Evolutionary conservation across 2,797 vertebrate species (phyloP).

Genomic region (Ctenochaetus hawaiiensis): DNA sequence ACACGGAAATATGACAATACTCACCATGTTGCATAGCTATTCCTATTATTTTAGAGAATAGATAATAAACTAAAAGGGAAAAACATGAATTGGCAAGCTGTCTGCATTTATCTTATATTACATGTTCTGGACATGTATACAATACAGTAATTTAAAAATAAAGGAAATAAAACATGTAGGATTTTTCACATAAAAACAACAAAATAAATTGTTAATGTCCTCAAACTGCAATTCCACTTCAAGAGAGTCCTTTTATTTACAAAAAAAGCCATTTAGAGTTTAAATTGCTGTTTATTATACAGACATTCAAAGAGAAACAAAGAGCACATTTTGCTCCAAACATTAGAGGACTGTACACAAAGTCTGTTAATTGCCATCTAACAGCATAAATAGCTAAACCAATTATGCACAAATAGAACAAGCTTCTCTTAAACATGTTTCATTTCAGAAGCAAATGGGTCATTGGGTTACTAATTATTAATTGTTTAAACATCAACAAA

Average conservation of each 20-base stretch:
- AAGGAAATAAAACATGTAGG: slow-evolving; percentile 4
- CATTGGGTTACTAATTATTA: slow-evolving; percentile 84
- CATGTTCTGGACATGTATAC: background rate
- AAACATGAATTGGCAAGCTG: background rate
- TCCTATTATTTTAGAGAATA: background rate
- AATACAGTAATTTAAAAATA: slow-evolving; percentile 9
- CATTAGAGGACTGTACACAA: slow-evolving; percentile 64
- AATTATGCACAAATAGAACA: slow-evolving; percentile 80
- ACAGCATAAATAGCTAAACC: slow-evolving; percentile 80
- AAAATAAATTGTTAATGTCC: slow-evolving; percentile 31
- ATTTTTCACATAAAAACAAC: slow-evolving; percentile 24
- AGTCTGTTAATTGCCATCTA: slow-evolving; percentile 79
- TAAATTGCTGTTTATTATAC: slow-evolving; percentile 65
- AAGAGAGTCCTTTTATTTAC: slow-evolving; percentile 32
- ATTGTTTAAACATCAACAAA: slow-evolving; percentile 83
- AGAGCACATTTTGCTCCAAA: slow-evolving; percentile 62
- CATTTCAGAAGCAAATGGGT: slow-evolving; percentile 80
- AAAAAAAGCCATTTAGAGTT: slow-evolving; percentile 52
- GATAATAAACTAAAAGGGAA: background rate
- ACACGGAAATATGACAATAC: slow-evolving; percentile 12
- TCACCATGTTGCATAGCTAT: background rate
- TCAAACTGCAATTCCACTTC: slow-evolving; percentile 53
- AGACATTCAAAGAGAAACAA: slow-evolving; percentile 60
- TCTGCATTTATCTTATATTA: background rate
- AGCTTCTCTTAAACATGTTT: slow-evolving; percentile 79